Base-by-base conservation (phyloP, 2,888 invertebrate species). In the Bugulina stolonifera region DNA sequence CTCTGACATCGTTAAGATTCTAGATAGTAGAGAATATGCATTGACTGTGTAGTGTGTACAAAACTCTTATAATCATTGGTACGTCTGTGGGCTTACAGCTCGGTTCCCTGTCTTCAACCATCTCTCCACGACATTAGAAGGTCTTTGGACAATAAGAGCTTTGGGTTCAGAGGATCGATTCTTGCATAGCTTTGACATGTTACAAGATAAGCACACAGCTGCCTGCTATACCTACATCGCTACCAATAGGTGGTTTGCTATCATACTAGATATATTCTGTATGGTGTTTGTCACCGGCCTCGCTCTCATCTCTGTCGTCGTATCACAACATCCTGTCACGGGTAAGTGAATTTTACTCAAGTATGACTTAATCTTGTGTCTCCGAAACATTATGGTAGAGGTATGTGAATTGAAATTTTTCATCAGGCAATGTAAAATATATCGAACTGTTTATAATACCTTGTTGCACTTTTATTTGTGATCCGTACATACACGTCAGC, bases 151-250 rank as follows among this genome's bases (percentile, higher is more conserved):
- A 1, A 73, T 79, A 35, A 74, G 79, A 29, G 75, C 77, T 0
- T 74, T 78, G 34, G 73, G 74, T 27, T 75, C 75, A 34, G 78
- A 78, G 73, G 78, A 78, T 73, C 72, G 77, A 3, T 77, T 78
- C 72, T 75, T 79, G 23, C 77, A 77, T 73, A 73, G 74, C 69
- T 78, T 78, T 74, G 77, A 81, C 71, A 74, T 77, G 34, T 78
- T 79, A 73, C 85, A 90, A 87, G 78, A 79, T 73, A 75, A 77
- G 3, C 78, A 78, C 73, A 79, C 79, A 10, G 77, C 79, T 5
- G 77, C 77, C 25, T 76, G 77, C 71, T 79, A 78, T 71, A 74
- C 78, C 43, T 77, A 77, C 71, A 72, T 79, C 54, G 77, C 77
- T 18, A 75, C 77, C 32, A 74, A 76, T 71, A 73, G 78, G 32